Conservation (phyloP, 2,888 invertebrate species). For the Theristus sp. region DNA sequence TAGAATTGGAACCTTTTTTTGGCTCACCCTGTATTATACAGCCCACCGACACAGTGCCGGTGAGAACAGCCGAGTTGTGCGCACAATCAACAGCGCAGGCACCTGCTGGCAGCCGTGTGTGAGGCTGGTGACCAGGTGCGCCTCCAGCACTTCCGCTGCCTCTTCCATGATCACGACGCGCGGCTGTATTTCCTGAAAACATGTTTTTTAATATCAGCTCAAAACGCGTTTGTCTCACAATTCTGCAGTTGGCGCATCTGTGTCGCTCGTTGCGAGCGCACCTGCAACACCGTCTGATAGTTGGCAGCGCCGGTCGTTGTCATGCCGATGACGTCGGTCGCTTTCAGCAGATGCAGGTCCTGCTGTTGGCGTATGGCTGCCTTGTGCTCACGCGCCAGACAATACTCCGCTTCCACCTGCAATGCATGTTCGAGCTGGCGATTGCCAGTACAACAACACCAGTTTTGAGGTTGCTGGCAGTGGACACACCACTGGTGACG, state of each 20-base stretch:
- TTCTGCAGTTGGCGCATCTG: too few species aligned
- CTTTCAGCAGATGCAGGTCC: slow-evolving; percentile 24
- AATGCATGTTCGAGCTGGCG: slow-evolving; percentile 9
- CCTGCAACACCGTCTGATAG: slow-evolving; percentile 43
- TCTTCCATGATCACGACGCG: slow-evolving; percentile 7
- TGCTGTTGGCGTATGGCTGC: slow-evolving; percentile 39
- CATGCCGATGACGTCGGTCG: slow-evolving; percentile 40
- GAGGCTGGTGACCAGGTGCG: slow-evolving; percentile 17
- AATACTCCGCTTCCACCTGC: slow-evolving; percentile 32
- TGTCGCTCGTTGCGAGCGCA: too few species aligned
- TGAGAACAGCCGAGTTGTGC: not conserved
- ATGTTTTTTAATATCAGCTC: slow-evolving; percentile 15
- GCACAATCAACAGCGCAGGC: not conserved
- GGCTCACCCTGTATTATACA: too few species aligned
- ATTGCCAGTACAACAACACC: not conserved
- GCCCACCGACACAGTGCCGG: too few species aligned
- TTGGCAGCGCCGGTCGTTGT: slow-evolving; percentile 59
- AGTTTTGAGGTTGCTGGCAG: too few species aligned
- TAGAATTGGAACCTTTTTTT: too few species aligned
- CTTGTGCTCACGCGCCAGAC: slow-evolving; percentile 41
- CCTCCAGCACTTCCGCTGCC: not conserved
- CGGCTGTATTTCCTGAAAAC: slow-evolving; percentile 20
- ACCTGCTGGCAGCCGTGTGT: not conserved
- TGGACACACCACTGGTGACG: too few species aligned
- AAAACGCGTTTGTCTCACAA: too few species aligned